Base-by-base conservation (phyloP, 2,888 invertebrate species). In the Ametastegia equiseti region DNA sequence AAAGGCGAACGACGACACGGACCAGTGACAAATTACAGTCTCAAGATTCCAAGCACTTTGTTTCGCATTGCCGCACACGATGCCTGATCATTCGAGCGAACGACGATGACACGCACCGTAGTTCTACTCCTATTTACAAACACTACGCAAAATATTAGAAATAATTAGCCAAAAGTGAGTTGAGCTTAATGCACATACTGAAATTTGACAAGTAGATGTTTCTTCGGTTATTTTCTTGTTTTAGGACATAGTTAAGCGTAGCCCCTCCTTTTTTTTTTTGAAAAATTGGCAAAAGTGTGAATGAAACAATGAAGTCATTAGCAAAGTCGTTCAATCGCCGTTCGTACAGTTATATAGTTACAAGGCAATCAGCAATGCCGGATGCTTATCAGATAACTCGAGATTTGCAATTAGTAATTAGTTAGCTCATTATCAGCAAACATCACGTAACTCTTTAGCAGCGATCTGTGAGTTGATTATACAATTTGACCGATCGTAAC, bases 131-230 rank as follows among this genome's bases (percentile, higher is more conserved):
- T 75, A 82, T 81, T 81, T 81, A 82, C 82, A 73, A 75, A 50
- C 33, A 83, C 84, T 86, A 88, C 89, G 89, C 87, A 88, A 89
- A 90, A 87, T 85, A 87, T 87, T 88, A 87, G 86, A 89, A 89
- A 89, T 86, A 88, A 86, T 85, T 82, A 80, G 84, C 83, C 83
- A 83, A 85, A 85, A 86, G 83, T 71, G 81, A 73, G 78, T 73
- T 75, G 79, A 84, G 7, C 30, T 33, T 27, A 2, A 4, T 23
- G 60, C 30, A 60, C 60, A 60, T 60, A 30, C 15, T 30, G 45
- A 9, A n/a, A 23, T 13, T 47, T 7, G 7, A 30, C 45, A 27
- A 30, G 13, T 45, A 23, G 27, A 27, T 27, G 47, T 3, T 7
- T 30, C 27, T 63, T 30, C 30, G 7, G 30, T 19, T 11, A n/a